Evolutionary conservation across 1,140 invertebrate species (phyloP).

Genomic region (Holcopasites calliopsidis): DNA sequence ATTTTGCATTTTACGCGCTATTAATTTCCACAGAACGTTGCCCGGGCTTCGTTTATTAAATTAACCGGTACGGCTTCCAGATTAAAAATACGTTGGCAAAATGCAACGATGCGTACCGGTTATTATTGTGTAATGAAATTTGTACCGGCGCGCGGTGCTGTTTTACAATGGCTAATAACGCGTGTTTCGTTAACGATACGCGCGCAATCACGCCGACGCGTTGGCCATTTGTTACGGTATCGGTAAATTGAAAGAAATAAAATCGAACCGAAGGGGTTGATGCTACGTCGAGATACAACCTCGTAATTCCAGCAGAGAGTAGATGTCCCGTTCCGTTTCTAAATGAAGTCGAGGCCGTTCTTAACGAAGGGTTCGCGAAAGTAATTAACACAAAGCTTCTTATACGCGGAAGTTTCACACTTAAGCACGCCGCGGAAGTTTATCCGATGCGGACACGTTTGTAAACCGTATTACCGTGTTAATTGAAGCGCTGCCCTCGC

Average conservation of each 20-base stretch:
- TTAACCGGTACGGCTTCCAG: not conserved
- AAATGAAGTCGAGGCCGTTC: not conserved
- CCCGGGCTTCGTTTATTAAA: slow-evolving; percentile 20
- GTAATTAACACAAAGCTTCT: slow-evolving; percentile 41
- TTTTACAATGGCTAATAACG: slow-evolving; percentile 20
- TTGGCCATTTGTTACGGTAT: too few relatives aligned
- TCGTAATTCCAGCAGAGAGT: not conserved
- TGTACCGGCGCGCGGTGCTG: not conserved
- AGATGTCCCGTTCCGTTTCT: not conserved
- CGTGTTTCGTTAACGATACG: not conserved
- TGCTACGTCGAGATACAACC: too few relatives aligned
- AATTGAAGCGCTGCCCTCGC: not conserved
- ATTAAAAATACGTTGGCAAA: slow-evolving; percentile 19
- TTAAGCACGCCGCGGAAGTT: slow-evolving; percentile 3
- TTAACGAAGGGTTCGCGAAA: slow-evolving; percentile 2
- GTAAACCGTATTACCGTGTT: slow-evolving; percentile 27
- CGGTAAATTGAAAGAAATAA: too few relatives aligned
- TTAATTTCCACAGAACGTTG: slow-evolving; percentile 14
- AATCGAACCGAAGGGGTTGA: too few relatives aligned
- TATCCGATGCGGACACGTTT: slow-evolving; percentile 26
- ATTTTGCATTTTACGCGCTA: slow-evolving; percentile 29
- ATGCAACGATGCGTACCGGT: not conserved
- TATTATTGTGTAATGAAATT: slow-evolving; percentile 40
- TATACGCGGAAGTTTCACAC: slow-evolving; percentile 18
- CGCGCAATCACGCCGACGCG: too few relatives aligned